Evolutionary conservation across 2,113 vertebrate genomes (phyloP).

Genomic region (Cyrtonyx montezumae): DNA sequence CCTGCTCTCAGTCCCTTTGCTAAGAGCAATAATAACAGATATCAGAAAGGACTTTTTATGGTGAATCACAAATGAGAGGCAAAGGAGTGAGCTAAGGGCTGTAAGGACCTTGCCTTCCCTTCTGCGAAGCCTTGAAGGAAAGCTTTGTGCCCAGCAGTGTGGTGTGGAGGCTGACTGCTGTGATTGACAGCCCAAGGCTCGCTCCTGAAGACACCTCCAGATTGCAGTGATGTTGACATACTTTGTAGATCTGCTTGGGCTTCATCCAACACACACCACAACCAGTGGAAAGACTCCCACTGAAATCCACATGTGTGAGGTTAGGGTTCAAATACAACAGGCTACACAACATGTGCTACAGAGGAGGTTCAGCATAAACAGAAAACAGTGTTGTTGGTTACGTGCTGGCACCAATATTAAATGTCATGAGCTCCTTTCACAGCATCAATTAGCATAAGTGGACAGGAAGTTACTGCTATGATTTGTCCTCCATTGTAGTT

Average conservation of each 20-base stretch:
- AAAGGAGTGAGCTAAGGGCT: neutral
- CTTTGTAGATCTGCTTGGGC: neutral
- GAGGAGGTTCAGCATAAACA: constrained; percentile 1
- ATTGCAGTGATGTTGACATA: neutral
- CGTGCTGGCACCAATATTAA: neutral
- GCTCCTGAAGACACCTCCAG: neutral
- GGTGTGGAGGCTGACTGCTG: neutral
- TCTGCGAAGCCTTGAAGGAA: neutral
- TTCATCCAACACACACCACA: neutral
- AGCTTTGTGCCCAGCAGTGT: neutral
- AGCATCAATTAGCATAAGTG: neutral
- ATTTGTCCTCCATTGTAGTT: neutral
- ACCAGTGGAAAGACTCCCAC: neutral
- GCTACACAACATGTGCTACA: neutral
- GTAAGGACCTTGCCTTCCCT: neutral
- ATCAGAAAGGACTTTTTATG: neutral
- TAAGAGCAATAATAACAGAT: neutral
- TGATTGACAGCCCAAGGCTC: neutral
- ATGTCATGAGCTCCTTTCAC: neutral
- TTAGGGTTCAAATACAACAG: constrained; percentile 3
- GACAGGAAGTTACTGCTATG: neutral
- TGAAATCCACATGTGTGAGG: neutral
- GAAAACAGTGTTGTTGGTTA: neutral
- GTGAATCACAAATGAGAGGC: neutral
- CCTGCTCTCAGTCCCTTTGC: neutral